Conservation (phyloP, 64 coral and sea anemone species). For the Stichodactyla mertensii region DNA sequence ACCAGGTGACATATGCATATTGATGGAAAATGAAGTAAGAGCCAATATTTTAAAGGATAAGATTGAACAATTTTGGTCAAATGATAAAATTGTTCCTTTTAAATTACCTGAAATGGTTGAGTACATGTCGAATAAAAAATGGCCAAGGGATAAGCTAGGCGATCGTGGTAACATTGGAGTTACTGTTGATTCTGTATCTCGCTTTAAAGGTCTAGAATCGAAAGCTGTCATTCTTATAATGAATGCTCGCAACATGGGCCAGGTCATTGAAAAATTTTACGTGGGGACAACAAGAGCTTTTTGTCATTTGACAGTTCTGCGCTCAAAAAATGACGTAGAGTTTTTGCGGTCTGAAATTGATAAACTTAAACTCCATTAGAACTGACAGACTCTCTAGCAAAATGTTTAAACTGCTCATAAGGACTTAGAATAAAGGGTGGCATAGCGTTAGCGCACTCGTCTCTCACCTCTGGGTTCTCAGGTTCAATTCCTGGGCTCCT, state of each 20-base stretch:
- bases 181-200: not conserved
- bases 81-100: not conserved
- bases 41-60: not conserved
- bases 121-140: not conserved
- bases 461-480: no score
- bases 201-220: not conserved
- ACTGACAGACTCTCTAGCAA: no score
- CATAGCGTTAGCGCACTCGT: no score
- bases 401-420: no score
- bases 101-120: not conserved
- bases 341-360: not conserved
- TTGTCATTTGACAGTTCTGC: not conserved
- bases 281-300: not conserved
- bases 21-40: not conserved
- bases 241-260: not conserved
- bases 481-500: no score
- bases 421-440: no score
- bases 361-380: not conserved
- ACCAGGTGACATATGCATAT: not conserved
- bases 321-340: not conserved
- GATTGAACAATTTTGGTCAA: not conserved
- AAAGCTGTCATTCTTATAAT: not conserved
- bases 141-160: not conserved
- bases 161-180: not conserved
- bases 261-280: not conserved